These are phyloP conservation scores for Ochotona curzoniae DNA, from an alignment of 2,113 vertebrate genomes.

Conservation along the genomic window DNA sequence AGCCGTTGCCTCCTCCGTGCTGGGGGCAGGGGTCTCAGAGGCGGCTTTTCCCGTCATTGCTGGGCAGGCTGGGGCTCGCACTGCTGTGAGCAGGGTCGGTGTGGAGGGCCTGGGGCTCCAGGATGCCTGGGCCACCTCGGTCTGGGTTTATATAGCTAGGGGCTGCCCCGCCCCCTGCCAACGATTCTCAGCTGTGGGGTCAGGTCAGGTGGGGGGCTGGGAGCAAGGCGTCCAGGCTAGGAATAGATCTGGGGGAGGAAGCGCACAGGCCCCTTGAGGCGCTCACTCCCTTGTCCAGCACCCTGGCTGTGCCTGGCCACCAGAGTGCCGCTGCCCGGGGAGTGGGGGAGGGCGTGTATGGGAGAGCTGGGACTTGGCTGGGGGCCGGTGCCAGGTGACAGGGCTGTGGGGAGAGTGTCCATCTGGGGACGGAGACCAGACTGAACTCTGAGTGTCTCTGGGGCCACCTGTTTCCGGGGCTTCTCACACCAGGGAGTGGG, in stretches of 20 bases:
- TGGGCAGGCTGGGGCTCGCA: background rate
- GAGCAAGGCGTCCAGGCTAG: slow-evolving; percentile 52
- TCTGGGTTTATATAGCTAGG: slow-evolving; percentile 74
- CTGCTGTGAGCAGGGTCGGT: background rate
- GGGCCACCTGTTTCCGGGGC: background rate
- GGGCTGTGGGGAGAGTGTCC: background rate
- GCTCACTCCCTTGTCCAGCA: background rate
- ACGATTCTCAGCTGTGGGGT: slow-evolving; percentile 81
- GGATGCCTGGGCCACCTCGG: slow-evolving; percentile 49
- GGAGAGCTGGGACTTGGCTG: background rate
- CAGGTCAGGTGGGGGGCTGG: slow-evolving; percentile 74
- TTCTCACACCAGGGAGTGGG: background rate
- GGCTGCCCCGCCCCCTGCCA: slow-evolving; percentile 70
- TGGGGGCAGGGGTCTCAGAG: background rate
- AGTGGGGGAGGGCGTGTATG: background rate
- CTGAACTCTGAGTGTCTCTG: background rate
- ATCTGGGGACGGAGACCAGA: background rate
- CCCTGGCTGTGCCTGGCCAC: background rate
- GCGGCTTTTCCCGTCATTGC: slow-evolving; percentile 58
- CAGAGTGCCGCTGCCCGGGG: slow-evolving; percentile 33
- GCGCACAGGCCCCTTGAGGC: slow-evolving; percentile 64
- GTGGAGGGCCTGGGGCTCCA: background rate
- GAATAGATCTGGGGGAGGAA: slow-evolving; percentile 79
- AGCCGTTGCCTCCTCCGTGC: background rate
- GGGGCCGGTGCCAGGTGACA: background rate